Evolutionary conservation across 2,888 invertebrate genomes (phyloP).

Genomic region (Drosophila hawaiiensis): DNA sequence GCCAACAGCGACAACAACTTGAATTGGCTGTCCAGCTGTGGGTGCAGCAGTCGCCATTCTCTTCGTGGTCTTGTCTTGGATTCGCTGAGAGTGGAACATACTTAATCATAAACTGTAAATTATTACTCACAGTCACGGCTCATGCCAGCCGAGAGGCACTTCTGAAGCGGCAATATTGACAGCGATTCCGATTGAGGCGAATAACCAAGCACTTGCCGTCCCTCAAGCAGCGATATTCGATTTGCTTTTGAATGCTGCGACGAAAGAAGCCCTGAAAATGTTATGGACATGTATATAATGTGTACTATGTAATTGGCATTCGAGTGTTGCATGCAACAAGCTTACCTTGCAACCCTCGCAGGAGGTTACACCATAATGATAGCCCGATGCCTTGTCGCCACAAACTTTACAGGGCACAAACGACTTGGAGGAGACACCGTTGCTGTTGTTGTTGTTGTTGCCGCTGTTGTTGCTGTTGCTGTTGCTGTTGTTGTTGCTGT

Average conservation of each 20-base stretch:
- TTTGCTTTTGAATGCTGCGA: constrained; percentile 98
- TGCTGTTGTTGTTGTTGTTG: constrained; percentile 88
- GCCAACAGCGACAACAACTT: constrained; percentile 25
- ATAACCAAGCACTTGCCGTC: constrained; percentile 98
- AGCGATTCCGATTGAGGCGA: constrained; percentile 96
- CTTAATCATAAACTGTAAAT: constrained; percentile 25
- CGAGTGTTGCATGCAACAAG: constrained; percentile 18
- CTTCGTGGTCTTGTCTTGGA: constrained; percentile 13
- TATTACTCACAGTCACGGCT: constrained; percentile 96
- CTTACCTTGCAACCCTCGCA: constrained; percentile 99
- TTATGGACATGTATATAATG: background rate
- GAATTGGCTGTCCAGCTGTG: constrained; percentile 4
- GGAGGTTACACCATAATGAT: constrained; percentile 99
- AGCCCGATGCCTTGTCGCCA: constrained; percentile 95
- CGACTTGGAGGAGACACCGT: constrained; percentile 92
- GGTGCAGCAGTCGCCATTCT: constrained; percentile 44
- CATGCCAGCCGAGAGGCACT: constrained; percentile 98
- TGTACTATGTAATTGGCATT: background rate
- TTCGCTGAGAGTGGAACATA: background rate
- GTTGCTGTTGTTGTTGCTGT: constrained; percentile 68
- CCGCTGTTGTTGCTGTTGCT: constrained; percentile 31
- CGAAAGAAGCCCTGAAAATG: constrained; percentile 95
- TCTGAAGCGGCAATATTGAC: constrained; percentile 98
- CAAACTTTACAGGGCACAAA: constrained; percentile 98
- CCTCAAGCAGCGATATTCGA: constrained; percentile 96